Percentiles rank a stretch among this genome's conserved stretches.
These are phyloP conservation scores for Alligator sinensis DNA, from an alignment of 2,113 vertebrate species.

Conservation along the genomic window DNA sequence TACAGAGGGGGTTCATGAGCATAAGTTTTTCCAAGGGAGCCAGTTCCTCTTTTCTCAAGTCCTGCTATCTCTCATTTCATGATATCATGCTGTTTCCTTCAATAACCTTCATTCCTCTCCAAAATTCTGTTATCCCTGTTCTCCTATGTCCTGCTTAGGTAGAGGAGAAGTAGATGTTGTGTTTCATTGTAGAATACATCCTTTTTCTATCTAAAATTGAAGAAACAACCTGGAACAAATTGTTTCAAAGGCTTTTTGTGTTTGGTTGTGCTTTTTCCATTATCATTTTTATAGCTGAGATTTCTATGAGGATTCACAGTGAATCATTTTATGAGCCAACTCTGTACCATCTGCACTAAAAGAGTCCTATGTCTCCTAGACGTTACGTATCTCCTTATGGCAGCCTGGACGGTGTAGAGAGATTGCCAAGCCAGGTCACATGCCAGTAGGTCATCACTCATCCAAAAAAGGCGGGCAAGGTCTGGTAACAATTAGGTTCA, in stretches of 20 bases:
- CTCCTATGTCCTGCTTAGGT: background rate
- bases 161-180: background rate
- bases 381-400: constrained; percentile 84
- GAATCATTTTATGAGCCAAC: constrained; percentile 85
- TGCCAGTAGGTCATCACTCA: constrained; percentile 85
- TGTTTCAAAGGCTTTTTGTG: constrained; percentile 64
- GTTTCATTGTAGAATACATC: background rate
- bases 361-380: constrained; percentile 82
- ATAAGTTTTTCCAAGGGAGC: background rate
- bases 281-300: constrained; percentile 83
- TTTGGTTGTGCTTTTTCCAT: constrained; percentile 85
- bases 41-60: background rate
- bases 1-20: background rate
- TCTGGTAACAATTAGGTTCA: constrained; percentile 90
- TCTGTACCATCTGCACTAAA: constrained; percentile 81
- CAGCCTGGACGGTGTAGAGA: constrained; percentile 75
- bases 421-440: constrained; percentile 84
- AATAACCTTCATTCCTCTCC: background rate
- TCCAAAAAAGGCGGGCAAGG: constrained; percentile 74
- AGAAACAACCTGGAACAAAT: constrained; percentile 68
- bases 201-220: constrained; percentile 45
- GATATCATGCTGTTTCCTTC: background rate
- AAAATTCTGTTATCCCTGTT: background rate
- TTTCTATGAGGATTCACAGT: constrained; percentile 82
- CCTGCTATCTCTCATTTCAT: background rate